Percentiles rank a stretch among this genome's conserved stretches.
Evolutionary conservation across 2,113 vertebrate genomes (phyloP).

Genomic region (Cochlearius cochlearius): DNA sequence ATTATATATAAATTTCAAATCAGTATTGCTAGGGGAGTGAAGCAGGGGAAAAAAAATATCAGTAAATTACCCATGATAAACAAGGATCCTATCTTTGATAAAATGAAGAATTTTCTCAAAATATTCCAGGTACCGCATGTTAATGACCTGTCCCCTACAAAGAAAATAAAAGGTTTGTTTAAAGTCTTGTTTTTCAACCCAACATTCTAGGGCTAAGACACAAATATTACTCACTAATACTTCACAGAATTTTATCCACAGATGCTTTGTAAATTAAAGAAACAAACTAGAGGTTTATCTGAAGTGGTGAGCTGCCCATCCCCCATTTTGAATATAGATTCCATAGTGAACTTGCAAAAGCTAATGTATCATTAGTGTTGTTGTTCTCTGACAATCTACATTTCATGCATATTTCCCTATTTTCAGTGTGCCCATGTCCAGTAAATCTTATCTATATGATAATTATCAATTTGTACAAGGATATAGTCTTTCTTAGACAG

Average conservation of each 20-base stretch:
- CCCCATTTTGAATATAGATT: not conserved
- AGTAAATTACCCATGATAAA: constrained; percentile 89
- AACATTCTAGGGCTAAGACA: not conserved
- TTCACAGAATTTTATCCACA: not conserved
- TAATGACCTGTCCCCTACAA: constrained; percentile 93
- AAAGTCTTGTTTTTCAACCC: not conserved
- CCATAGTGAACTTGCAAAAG: not conserved
- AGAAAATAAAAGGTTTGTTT: not conserved
- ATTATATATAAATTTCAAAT: not conserved
- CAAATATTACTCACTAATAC: not conserved
- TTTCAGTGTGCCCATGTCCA: not conserved
- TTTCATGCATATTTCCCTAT: not conserved
- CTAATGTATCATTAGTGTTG: not conserved
- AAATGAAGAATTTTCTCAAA: constrained; percentile 96
- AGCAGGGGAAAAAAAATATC: not conserved
- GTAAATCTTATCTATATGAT: not conserved
- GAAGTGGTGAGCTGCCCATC: not conserved
- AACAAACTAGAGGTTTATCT: not conserved
- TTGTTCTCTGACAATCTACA: not conserved
- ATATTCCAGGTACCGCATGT: constrained; percentile 95
- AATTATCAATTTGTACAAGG: not conserved
- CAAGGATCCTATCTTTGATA: constrained; percentile 96
- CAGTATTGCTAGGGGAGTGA: not conserved
- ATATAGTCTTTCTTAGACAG: not conserved
- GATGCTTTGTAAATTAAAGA: not conserved